These are phyloP conservation scores for Octopus sinensis DNA, from an alignment of 1,140 invertebrate species.

Conservation along the genomic window DNA sequence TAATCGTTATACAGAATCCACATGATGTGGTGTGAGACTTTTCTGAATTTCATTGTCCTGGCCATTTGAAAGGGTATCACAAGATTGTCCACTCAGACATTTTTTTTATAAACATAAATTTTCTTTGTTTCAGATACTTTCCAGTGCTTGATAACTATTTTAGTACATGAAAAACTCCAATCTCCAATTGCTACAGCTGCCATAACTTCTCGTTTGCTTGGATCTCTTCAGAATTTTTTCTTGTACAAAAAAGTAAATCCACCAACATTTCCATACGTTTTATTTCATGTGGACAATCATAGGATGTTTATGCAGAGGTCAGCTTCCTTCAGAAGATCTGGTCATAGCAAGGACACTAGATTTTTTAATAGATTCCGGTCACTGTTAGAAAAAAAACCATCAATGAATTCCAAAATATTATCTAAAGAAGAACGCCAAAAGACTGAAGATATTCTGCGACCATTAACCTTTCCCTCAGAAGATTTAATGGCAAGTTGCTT, in stretches of 20 bases:
- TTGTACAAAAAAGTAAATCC: background rate
- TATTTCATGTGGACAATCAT: constrained; percentile 1
- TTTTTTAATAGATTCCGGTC: background rate
- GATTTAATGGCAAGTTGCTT: too few species aligned
- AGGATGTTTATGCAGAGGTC: background rate
- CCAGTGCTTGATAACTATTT: background rate
- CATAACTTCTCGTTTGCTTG: background rate
- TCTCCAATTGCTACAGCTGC: background rate
- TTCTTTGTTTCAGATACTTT: constrained; percentile 7
- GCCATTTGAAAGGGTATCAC: too few species aligned
- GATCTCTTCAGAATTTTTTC: constrained; percentile 12
- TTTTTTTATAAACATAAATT: background rate
- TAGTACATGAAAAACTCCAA: constrained; percentile 3
- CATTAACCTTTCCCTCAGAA: background rate
- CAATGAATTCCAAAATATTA: background rate
- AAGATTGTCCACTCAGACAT: too few species aligned
- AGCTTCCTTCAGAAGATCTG: background rate
- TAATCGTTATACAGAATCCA: too few species aligned
- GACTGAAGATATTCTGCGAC: constrained; percentile 2
- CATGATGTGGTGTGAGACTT: too few species aligned
- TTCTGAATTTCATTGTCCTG: too few species aligned
- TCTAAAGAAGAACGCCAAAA: constrained; percentile 10
- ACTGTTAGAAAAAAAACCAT: background rate
- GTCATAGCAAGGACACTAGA: background rate
- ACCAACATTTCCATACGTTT: constrained; percentile 9